Evolutionary conservation across 2,113 vertebrate genomes (phyloP), one percentile per base, ranked within the genome.

Genomic region (Ameiurus melas): DNA sequence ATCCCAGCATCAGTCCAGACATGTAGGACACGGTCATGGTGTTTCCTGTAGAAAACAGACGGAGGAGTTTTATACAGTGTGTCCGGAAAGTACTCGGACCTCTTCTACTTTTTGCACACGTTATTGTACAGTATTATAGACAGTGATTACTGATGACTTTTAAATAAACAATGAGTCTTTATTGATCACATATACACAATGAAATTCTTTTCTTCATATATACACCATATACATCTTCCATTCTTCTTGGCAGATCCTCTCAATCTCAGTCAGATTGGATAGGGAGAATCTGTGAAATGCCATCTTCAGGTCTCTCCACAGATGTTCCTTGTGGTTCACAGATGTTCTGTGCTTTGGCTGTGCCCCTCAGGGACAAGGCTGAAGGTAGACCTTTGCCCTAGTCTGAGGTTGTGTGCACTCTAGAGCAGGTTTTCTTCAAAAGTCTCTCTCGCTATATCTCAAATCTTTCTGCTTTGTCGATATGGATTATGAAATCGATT

Each of bases 21-120:
- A 99, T 99, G 88, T 99, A 99, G 91, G 98, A 99, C 91, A 99
- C 98, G 0, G 98, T 99, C 98, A 99, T 99, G 85, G 97, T 99
- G 95, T 99, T 99, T 77, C 98, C 98, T 99, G 93, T 0, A 80
- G 55, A 83, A 80, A 30, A 80, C 14, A 80, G 25, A 16, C 8
- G 53, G n/a, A n/a, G 30, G 25, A 16, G 51, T 30, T 80, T 51
- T 51, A 78, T 77, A 27, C 43, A 51, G 4, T 51, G 39, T 47
- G 20, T 47, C 47, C 3, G 22, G 3, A 73, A 73, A 73, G 8
- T 25, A 47, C 47, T 77, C 22, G 47, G 70, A 73, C 70, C 17
- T 73, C 33, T 39, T 39, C 70, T 47, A 73, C 70, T 39, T 33
- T 47, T 47, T 47, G 43, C 43, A 47, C 43, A 47, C 6, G 43